Base-by-base conservation (phyloP, 2,797 vertebrate species). In the Uromys caudimaculatus region DNA sequence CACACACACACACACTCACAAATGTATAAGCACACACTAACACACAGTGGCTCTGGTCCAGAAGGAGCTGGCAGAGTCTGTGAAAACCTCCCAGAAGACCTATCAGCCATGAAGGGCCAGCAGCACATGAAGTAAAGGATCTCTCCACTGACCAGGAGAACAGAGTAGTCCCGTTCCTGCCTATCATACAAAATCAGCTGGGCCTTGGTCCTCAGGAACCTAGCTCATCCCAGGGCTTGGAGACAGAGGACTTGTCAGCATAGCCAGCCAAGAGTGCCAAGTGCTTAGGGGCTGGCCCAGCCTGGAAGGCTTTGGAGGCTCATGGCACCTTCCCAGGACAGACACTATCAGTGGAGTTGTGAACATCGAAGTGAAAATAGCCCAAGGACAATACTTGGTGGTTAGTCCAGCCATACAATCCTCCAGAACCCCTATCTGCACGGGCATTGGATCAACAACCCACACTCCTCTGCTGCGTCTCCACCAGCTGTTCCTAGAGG, bases 111-210 rank as follows among this genome's bases (percentile, higher is more conserved):
- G 1, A 27, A 17, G 50, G 32, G 69, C 9, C 91, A 71, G 4
- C 41, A 8, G 6, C 4, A 27, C 24, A 1, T 3, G 35, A 11
- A 27, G 76, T 16, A 54, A 62, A 71, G 41, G 81, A 52, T 27
- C 19, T 12, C 16, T 11, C 0, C 3, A 16, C 0, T 19, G 32
- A 78, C 52, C 4, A 5, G 29, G 67, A 24, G 19, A 32, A 27
- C 67, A 75, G 35, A 21, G 56, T 13, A 10, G 67, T 2, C 16
- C 14, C 29, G 8, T 23, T 58, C 75, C 47, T 67, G n/a, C n/a
- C 47, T n/a, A 23, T 23, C 52, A 2, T 8, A 3, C 3, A 5
- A 14, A 17, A 38, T 32, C n/a, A 11, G 2, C 54, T 56, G n/a
- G 54, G 62, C 62, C 44, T 38, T 35, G 50, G 54, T 13, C 32